Percentiles rank a stretch among this genome's conserved stretches.
These are phyloP conservation scores for Episyrphus balteatus DNA, from an alignment of 1,140 invertebrate genomes.

Conservation along the genomic window DNA sequence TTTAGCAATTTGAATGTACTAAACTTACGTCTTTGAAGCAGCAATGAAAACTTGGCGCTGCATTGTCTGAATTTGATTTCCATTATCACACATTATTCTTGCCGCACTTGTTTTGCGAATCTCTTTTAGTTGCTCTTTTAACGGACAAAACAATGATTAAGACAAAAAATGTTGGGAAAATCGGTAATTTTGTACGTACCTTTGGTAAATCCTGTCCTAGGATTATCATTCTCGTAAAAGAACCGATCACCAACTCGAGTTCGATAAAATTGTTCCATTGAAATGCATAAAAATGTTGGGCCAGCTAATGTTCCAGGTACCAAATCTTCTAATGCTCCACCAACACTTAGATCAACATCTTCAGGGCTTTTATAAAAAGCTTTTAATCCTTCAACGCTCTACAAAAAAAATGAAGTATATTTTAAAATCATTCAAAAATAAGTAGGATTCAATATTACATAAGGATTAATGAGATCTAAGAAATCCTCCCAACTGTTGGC, in stretches of 20 bases:
- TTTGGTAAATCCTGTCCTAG: constrained; percentile 53
- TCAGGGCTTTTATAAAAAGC: constrained; percentile 42
- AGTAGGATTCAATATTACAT: constrained; percentile 48
- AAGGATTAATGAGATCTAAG: constrained; percentile 48
- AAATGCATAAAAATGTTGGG: constrained; percentile 82
- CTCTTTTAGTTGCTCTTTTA: constrained; percentile 69
- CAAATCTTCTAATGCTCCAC: constrained; percentile 65
- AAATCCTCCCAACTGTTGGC: constrained; percentile 65
- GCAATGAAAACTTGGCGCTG: constrained; percentile 55
- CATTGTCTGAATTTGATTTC: constrained; percentile 53
- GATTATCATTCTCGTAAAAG: constrained; percentile 67
- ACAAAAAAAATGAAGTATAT: background rate
- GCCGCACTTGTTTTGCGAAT: constrained; percentile 73
- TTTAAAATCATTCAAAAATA: no score
- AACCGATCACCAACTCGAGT: constrained; percentile 69
- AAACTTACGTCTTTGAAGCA: constrained; percentile 46
- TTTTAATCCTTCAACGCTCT: constrained; percentile 24
- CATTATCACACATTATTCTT: constrained; percentile 77
- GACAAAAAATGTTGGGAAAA: background rate
- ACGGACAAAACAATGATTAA: background rate
- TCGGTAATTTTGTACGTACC: constrained; percentile 42
- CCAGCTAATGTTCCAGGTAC: constrained; percentile 67
- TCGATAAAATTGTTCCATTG: constrained; percentile 76
- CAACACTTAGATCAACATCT: constrained; percentile 84
- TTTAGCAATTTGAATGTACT: no score